These are phyloP conservation scores for Vicugna pacos DNA, from an alignment of 2,113 vertebrate species.

Conservation along the genomic window DNA sequence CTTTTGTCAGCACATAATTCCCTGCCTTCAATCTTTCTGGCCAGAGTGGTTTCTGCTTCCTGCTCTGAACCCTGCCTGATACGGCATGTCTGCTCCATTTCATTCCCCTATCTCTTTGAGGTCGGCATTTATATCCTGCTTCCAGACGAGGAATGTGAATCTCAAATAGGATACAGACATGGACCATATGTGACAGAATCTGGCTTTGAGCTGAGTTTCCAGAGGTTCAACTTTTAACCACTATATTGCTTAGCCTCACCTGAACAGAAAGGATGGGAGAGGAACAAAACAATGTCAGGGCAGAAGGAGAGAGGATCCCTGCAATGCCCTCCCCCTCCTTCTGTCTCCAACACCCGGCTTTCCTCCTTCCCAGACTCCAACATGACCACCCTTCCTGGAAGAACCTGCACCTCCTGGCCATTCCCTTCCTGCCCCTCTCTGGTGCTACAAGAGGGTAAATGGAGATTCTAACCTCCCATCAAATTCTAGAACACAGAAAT, in stretches of 20 bases:
- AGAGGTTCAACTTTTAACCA: neutral
- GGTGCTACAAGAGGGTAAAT: neutral
- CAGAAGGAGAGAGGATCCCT: neutral
- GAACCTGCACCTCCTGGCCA: fast-evolving
- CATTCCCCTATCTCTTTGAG: neutral
- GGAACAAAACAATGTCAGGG: neutral
- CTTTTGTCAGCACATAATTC: neutral
- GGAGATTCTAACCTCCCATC: neutral
- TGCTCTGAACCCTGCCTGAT: neutral
- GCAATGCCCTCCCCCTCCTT: neutral
- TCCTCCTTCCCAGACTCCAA: neutral
- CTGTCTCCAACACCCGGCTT: neutral
- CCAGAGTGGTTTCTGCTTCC: neutral
- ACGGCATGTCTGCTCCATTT: neutral
- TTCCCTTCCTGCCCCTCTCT: neutral
- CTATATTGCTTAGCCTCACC: neutral
- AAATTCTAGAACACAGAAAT: neutral
- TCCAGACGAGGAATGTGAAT: neutral
- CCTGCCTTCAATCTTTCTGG: neutral
- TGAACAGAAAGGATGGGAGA: neutral
- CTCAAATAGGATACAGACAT: neutral
- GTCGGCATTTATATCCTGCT: neutral
- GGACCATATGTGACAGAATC: neutral
- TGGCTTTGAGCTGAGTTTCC: neutral
- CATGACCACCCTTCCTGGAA: neutral